A percentile compares a stretch with the other conserved stretches of the same genome.
These are phyloP conservation scores for Marronus borbonicus DNA, from an alignment of 2,888 invertebrate genomes.

Conservation along the genomic window DNA sequence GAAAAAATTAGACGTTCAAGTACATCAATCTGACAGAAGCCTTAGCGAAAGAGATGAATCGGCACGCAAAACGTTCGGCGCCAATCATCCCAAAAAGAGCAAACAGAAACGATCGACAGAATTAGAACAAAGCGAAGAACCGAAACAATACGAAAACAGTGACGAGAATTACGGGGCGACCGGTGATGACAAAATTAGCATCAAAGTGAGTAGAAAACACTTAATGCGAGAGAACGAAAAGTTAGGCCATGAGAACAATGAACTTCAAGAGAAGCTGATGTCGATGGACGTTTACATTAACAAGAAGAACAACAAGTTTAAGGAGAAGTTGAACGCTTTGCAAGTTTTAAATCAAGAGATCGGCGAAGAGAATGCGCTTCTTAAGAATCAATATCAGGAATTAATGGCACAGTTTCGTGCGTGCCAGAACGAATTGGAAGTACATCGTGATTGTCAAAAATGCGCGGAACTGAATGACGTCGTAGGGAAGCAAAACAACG, in stretches of 20 bases:
- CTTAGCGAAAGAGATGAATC: slow-evolving; percentile 36
- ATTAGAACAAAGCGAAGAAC: background rate
- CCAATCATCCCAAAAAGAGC: slow-evolving; percentile 48
- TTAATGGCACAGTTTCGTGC: slow-evolving; percentile 73
- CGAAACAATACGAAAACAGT: slow-evolving; percentile 21
- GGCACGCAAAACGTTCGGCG: slow-evolving; percentile 48
- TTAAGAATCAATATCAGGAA: slow-evolving; percentile 72
- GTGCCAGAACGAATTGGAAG: slow-evolving; percentile 71
- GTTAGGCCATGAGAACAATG: slow-evolving; percentile 72
- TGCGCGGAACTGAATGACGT: slow-evolving; percentile 70
- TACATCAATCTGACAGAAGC: slow-evolving; percentile 58
- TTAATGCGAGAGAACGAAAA: slow-evolving; percentile 73
- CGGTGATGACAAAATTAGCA: slow-evolving; percentile 45
- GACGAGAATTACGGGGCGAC: slow-evolving; percentile 27
- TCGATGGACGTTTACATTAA: slow-evolving; percentile 70
- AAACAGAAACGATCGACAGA: slow-evolving; percentile 28
- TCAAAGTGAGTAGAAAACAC: slow-evolving; percentile 60
- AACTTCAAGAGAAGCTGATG: slow-evolving; percentile 72
- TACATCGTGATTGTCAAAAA: slow-evolving; percentile 69
- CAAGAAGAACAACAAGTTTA: slow-evolving; percentile 76
- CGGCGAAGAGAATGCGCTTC: slow-evolving; percentile 75
- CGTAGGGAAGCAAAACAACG: slow-evolving; percentile 72
- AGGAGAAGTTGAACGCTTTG: slow-evolving; percentile 75
- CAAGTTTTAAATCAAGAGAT: slow-evolving; percentile 77
- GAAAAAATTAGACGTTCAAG: slow-evolving; percentile 63